These are phyloP conservation scores for Drosophila dunni DNA, from an alignment of 1,140 invertebrate species.

Conservation along the genomic window DNA sequence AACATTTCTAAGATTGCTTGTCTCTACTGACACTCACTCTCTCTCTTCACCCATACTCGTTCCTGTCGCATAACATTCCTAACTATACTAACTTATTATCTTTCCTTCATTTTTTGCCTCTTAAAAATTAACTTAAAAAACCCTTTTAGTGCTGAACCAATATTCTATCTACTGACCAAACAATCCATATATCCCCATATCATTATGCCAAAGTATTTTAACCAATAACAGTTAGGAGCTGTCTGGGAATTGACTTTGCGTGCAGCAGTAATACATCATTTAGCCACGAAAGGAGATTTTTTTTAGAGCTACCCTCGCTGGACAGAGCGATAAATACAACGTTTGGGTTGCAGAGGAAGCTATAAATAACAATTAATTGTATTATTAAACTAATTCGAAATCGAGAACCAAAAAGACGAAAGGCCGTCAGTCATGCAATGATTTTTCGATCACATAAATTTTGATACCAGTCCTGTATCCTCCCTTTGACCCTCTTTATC, in stretches of 20 bases:
- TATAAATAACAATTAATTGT: constrained; percentile 83
- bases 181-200: constrained; percentile 37
- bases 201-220: constrained; percentile 45
- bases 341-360: constrained; percentile 66
- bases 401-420: constrained; percentile 52
- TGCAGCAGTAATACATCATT: constrained; percentile 66
- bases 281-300: constrained; percentile 24
- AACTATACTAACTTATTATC: too few relatives aligned
- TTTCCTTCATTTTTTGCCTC: too few relatives aligned
- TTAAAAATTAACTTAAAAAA: too few relatives aligned
- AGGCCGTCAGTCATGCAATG: constrained; percentile 79
- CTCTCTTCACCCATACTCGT: too few relatives aligned
- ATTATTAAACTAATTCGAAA: constrained; percentile 78
- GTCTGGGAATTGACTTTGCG: constrained; percentile 51
- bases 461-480: constrained; percentile 20
- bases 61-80: too few relatives aligned
- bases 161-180: neutral
- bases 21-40: too few relatives aligned
- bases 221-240: constrained; percentile 52
- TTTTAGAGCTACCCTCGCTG: constrained; percentile 13
- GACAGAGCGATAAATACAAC: constrained; percentile 49
- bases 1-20: too few relatives aligned
- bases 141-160: too few relatives aligned
- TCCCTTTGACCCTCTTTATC: neutral
- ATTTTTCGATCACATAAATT: constrained; percentile 63